Conservation (phyloP, 2,888 invertebrate genomes). For the Abscondita cerata region DNA sequence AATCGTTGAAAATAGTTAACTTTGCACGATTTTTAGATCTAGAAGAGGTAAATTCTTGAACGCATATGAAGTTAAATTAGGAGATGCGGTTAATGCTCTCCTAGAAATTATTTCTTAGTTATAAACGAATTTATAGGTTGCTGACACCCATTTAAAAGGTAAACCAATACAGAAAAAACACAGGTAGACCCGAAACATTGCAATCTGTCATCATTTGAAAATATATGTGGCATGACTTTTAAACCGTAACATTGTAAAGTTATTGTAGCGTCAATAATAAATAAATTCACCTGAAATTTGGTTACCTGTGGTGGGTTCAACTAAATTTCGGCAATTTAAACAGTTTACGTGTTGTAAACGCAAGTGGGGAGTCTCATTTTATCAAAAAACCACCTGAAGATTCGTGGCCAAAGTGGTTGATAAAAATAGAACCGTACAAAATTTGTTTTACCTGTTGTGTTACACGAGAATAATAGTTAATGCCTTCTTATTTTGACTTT, state of each 20-base stretch:
- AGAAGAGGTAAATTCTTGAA: too few relatives aligned
- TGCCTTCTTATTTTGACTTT: conserved; percentile 7
- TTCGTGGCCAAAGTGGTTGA: conserved; percentile 31
- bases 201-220: conserved; percentile 5
- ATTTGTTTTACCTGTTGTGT: conserved; percentile 36
- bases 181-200: conserved; percentile 2
- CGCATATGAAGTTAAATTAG: too few relatives aligned
- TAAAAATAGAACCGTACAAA: conserved; percentile 28
- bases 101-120: too few relatives aligned
- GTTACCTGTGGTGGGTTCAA: conserved; percentile 13
- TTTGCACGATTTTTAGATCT: too few relatives aligned
- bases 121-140: not conserved
- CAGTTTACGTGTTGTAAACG: conserved; percentile 14
- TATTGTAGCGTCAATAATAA: conserved; percentile 13
- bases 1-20: too few relatives aligned
- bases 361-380: conserved; percentile 29
- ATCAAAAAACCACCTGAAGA: conserved; percentile 19
- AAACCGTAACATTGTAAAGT: conserved; percentile 37
- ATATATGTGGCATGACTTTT: conserved; percentile 20
- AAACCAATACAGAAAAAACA: not conserved
- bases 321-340: conserved; percentile 10
- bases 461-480: conserved; percentile 28
- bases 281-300: conserved; percentile 16
- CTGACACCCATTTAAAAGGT: not conserved
- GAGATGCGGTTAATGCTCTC: too few relatives aligned